Base-by-base conservation (phyloP, 2,113 vertebrate genomes). In the Lycaon pictus region DNA sequence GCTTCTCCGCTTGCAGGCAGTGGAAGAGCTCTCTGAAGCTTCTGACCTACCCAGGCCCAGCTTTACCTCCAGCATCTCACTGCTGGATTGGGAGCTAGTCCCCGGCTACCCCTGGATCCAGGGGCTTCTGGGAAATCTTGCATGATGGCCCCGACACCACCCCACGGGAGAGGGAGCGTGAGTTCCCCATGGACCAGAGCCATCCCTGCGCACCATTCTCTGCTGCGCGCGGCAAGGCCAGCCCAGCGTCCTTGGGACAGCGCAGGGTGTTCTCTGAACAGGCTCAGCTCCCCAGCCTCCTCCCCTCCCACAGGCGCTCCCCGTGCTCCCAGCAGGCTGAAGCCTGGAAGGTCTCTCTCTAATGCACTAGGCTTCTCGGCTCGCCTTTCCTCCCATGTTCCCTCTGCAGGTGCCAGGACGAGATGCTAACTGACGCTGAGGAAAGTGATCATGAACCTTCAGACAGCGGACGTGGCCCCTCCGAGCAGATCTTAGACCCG, bases 61-160 rank as follows among this genome's bases (percentile, higher is more conserved):
- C 13, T 32, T 43, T 25, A 25, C 32, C 32, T 76, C 56, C 60
- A 27, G 25, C 32, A 3, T 37, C 37, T 51, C 90, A 23, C 2
- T 48, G 74, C 37, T 20, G 16, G 65, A 43, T 0, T 4, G 11
- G 60, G 37, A 76, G 37, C 27, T 15, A 16, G 11, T 63, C 93
- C 48, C 3, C 7, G 17, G 27, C 74, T 15, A 17, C 3, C 17
- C 76, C 62, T 29, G 67, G 55, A 16, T 0, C 11, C 72, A 83
- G 51, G 19, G 93, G 51, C 5, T 37, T 85, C 94, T 96, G 71
- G 94, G 94, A 94, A 94, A 74, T 79, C 77, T 72, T 79, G 83
- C 1, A 2, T 2, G 29, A 62, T 7, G 19, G 4, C 29, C 37
- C 0, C 6, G 8, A 15, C 27, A 13, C 17, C 53, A 3, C 2